Percentiles rank a stretch among this genome's conserved stretches.
phyloP scores from a whole-genome alignment of 2,888 invertebrate genomes.

The Pyrgus malvae region DNA sequence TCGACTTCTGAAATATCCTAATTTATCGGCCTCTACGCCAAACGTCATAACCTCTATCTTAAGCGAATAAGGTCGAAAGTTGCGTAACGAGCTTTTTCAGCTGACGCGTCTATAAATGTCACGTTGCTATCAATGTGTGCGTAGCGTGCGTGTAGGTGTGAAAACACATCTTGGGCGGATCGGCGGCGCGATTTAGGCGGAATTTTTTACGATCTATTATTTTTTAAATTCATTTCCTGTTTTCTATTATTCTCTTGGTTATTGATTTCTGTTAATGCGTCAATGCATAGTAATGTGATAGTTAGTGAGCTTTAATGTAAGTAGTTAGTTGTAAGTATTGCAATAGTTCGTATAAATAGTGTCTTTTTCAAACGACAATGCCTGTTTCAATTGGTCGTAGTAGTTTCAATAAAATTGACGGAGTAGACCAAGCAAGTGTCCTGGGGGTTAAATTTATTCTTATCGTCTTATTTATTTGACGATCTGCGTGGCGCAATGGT shows the following conservation, averaged over 20 bases:
- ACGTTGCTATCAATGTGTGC: slow-evolving; percentile 47
- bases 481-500: no score
- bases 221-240: slow-evolving; percentile 17
- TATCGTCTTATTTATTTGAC: no score
- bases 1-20: slow-evolving; percentile 76
- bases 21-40: slow-evolving; percentile 51
- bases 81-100: slow-evolving; percentile 55
- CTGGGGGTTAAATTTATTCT: no score
- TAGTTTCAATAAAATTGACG: no score
- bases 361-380: no score
- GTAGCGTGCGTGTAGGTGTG: slow-evolving; percentile 50
- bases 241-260: background rate
- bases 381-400: no score
- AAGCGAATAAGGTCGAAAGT: slow-evolving; percentile 43
- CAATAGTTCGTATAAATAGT: no score
- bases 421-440: no score
- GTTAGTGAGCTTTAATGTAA: background rate
- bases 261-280: background rate
- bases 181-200: slow-evolving; percentile 55
- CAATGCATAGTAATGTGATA: background rate
- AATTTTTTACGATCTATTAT: slow-evolving; percentile 48
- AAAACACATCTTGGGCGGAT: slow-evolving; percentile 71
- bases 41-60: slow-evolving; percentile 43
- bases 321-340: background rate
- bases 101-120: slow-evolving; percentile 76